Percentiles rank a stretch among this genome's conserved stretches.
phyloP scores from a whole-genome alignment of 2,113 vertebrate genomes.

The Silurus asotus region DNA sequence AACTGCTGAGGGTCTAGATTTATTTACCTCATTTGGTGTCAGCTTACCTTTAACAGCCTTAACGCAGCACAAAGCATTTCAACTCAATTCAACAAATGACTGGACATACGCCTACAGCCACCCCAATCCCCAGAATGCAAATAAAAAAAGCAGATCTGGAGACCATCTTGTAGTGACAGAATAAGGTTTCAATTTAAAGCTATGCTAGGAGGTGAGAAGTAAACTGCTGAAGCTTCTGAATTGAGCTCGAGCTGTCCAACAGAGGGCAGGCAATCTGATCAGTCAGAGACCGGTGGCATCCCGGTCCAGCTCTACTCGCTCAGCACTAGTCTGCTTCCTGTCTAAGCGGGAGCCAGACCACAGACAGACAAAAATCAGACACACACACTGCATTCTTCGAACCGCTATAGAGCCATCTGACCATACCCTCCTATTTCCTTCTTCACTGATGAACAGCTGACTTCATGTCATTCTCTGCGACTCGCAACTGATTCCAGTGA shows the following conservation, averaged over 20 bases:
- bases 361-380: conserved; percentile 29
- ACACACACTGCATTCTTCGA: conserved; percentile 12
- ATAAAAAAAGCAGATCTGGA: background rate
- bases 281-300: conserved; percentile 26
- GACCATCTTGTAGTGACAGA: background rate
- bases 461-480: conserved; percentile 26
- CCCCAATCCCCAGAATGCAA: background rate
- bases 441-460: conserved; percentile 24
- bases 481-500: background rate
- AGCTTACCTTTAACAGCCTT: conserved; percentile 23
- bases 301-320: conserved; percentile 1
- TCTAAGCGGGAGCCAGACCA: conserved; percentile 24
- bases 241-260: conserved; percentile 31
- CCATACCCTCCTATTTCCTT: background rate
- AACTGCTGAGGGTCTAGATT: conserved; percentile 13
- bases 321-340: conserved; percentile 32
- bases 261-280: conserved; percentile 48
- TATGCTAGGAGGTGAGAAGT: background rate
- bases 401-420: conserved; percentile 28
- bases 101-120: background rate
- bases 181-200: too few relatives aligned
- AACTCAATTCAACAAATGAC: background rate
- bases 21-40: conserved; percentile 37
- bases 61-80: conserved; percentile 12
- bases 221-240: background rate